Evolutionary conservation across 2,113 vertebrate genomes (phyloP).

Genomic region (Choloepus hoffmanni): DNA sequence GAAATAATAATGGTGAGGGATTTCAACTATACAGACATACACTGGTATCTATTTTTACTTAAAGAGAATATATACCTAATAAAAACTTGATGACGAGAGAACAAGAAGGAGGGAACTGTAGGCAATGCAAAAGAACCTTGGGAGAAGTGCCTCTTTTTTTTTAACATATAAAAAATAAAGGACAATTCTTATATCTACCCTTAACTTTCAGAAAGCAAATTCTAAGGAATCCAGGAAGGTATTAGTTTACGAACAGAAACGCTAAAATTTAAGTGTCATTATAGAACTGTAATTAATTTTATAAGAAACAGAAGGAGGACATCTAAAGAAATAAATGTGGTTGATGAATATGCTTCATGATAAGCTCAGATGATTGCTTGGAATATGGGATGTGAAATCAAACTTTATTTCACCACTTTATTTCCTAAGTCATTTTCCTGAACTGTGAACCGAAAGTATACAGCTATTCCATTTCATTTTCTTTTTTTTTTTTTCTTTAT

Average conservation of each 20-base stretch:
- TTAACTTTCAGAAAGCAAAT: background rate
- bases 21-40: background rate
- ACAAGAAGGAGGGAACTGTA: fast-evolving
- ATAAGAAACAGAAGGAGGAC: background rate
- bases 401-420: fast-evolving
- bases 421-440: background rate
- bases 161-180: background rate
- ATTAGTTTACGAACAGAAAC: background rate
- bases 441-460: too few relatives aligned
- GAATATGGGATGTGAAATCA: fast-evolving
- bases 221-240: background rate
- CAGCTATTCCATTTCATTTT: too few relatives aligned
- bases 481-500: too few relatives aligned
- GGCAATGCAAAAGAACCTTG: fast-evolving
- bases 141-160: too few relatives aligned
- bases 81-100: background rate
- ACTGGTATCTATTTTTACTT: background rate
- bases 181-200: fast-evolving
- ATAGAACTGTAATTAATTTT: background rate
- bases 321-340: too few relatives aligned
- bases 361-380: too few relatives aligned
- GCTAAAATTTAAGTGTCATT: background rate
- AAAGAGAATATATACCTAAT: background rate
- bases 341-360: background rate
- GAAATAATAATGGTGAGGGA: too few relatives aligned